Evolutionary conservation across 2,888 invertebrate species (phyloP), one percentile per base, ranked within the genome.

Genomic region (Stenodema calcarata): DNA sequence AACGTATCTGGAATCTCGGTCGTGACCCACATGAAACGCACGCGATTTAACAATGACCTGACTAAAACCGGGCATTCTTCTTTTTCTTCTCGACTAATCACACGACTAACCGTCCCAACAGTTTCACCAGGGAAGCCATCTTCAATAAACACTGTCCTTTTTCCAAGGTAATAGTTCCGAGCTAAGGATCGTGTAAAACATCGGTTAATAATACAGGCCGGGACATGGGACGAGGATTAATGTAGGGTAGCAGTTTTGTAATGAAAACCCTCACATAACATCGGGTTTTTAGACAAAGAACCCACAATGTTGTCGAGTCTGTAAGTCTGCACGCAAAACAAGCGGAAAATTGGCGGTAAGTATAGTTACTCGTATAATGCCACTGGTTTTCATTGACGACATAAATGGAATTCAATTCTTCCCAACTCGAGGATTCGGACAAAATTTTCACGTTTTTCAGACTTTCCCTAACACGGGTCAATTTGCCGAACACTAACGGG

Each of bases 11-110:
- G 73, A 70, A 84, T 84, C 84, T 42, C 54, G 84, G 84, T 84
- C 84, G 84, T 84, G 84, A 84, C 84, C 84, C 84, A 84, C 84
- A 84, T 84, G 84, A 75, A 75, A 70, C 84, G 84, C 84, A 84
- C 84, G 84, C 84, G 84, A 84, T 84, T 84, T 73, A 84, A 84
- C 84, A 84, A 84, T 73, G 75, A 73, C 27, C 30, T 18, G 23
- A 18, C 23, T 44, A 42, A 78, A 18, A 62, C 54, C 42, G 35
- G 28, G 73, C 42, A 75, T 73, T 41, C 73, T 73, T 82, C 69
- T 78, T 80, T 44, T 84, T 75, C 27, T 78, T 27, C 84, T 28
- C 84, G 30, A 44, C 50, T 78, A 84, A 84, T 84, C 70, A 70
- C 84, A 73, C 47, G 50, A 16, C 82, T 70, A 42, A 28, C 47